Conservation (phyloP, 2,888 invertebrate species). For the Masnerella sp. region DNA sequence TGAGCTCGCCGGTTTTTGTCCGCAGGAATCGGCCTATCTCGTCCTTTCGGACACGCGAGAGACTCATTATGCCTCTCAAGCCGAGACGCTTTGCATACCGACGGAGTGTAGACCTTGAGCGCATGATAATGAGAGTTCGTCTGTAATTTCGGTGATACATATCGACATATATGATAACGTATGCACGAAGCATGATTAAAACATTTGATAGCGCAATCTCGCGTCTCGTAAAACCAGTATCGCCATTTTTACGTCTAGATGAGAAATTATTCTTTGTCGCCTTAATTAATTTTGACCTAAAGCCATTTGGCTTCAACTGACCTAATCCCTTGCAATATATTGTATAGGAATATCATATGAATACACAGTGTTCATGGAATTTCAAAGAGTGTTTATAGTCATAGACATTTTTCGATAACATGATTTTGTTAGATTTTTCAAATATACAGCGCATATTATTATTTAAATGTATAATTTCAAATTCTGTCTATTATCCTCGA, state of each 20-base stretch:
- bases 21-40: slow-evolving; percentile 56
- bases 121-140: slow-evolving; percentile 59
- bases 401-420: too few relatives aligned
- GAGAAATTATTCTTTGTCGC: slow-evolving; percentile 42
- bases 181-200: slow-evolving; percentile 38
- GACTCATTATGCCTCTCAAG: slow-evolving; percentile 58
- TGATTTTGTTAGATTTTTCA: too few relatives aligned
- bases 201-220: slow-evolving; percentile 42
- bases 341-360: too few relatives aligned
- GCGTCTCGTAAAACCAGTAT: slow-evolving; percentile 44
- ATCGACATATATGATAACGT: slow-evolving; percentile 52
- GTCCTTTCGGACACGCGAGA: slow-evolving; percentile 59
- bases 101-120: slow-evolving; percentile 56
- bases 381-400: too few relatives aligned
- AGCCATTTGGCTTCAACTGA: too few relatives aligned
- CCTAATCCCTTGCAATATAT: too few relatives aligned
- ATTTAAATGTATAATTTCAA: too few relatives aligned
- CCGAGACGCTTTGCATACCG: slow-evolving; percentile 60
- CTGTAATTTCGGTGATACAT: slow-evolving; percentile 58
- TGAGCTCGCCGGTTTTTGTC: slow-evolving; percentile 51
- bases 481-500: too few relatives aligned
- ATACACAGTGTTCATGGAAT: too few relatives aligned
- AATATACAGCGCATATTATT: too few relatives aligned
- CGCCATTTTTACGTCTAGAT: slow-evolving; percentile 33
- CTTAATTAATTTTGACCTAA: slow-evolving; percentile 42